phyloP scores from a whole-genome alignment of 2,888 invertebrate genomes.

The Notocelia uddmanniana region DNA sequence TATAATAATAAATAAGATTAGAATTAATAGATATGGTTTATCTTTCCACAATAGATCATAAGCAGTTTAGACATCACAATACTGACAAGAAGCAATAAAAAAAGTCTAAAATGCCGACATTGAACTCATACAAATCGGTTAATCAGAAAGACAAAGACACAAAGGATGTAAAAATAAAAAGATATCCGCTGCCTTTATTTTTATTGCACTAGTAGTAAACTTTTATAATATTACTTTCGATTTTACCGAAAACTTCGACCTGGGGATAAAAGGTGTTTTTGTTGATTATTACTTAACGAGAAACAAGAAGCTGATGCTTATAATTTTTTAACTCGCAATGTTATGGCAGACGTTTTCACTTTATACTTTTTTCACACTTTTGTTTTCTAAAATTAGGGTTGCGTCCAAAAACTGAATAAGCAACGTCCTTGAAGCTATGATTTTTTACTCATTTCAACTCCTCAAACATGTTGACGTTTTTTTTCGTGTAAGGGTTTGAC shows the following conservation, averaged over 20 bases:
- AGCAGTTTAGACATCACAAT: not conserved
- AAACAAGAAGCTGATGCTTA: not conserved
- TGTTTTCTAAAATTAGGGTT: slow-evolving; percentile 50
- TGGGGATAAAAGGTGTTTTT: slow-evolving; percentile 40
- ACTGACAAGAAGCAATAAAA: slow-evolving; percentile 19
- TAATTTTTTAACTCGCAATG: not conserved
- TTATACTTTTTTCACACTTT: slow-evolving; percentile 36
- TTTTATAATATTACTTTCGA: slow-evolving; percentile 55
- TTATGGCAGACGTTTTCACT: not conserved
- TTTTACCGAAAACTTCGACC: slow-evolving; percentile 52
- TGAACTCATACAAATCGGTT: slow-evolving; percentile 37
- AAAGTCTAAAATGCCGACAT: slow-evolving; percentile 31
- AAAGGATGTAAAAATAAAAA: slow-evolving; percentile 16
- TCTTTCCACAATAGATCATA: not conserved
- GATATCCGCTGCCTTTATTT: slow-evolving; percentile 14
- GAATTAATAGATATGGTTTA: not conserved
- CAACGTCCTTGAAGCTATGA: slow-evolving; percentile 58
- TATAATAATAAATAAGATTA: too few species aligned
- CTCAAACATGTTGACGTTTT: slow-evolving; percentile 59
- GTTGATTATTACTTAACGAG: not conserved
- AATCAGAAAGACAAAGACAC: slow-evolving; percentile 34
- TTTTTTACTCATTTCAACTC: slow-evolving; percentile 52
- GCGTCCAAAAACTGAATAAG: slow-evolving; percentile 64
- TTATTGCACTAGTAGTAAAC: slow-evolving; percentile 38
- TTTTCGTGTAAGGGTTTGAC: slow-evolving; percentile 69